Evolutionary conservation across 2,888 invertebrate genomes (phyloP), one percentile per base, ranked within the genome.

Genomic region (Parnassius orleans): DNA sequence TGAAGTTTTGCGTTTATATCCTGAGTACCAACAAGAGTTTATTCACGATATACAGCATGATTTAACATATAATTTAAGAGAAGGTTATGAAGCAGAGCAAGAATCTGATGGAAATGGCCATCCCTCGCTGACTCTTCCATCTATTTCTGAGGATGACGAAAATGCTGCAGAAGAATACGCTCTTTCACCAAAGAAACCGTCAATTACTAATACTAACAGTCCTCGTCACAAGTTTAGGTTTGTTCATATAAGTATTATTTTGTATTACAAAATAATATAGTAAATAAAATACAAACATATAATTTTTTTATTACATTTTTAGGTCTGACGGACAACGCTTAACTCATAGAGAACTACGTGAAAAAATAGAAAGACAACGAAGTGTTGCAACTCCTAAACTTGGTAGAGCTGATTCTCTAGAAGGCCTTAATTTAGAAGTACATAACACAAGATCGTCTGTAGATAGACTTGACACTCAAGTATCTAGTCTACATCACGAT

Each of bases 121-220:
- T 59, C 96, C 97, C 1, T 95, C 97, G 2, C 87, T 98, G 68
- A 96, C 97, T 0, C 86, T 97, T 53, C 98, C 98, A 2, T 98
- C 98, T 47, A 98, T 98, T 79, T 98, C 98, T 64, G 98, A 98
- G 84, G 98, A 98, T 72, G 98, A 98, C 77, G 98, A 98, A 83
- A 97, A 97, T 74, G 95, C 95, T 41, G 95, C 96, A 46, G 97
- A 97, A 63, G 94, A 95, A 43, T 92, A 93, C 10, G 93, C 94
- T 7, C 92, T 94, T 0, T 93, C 94, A 55, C 95, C 94, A 41
- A 95, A 93, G 61, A 95, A 93, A 74, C 83, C 80, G 3, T 75
- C 86, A 1, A 93, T 94, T 24, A 94, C 95, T 0, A 80, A 93
- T 57, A 92, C 93, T 57, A 90, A 82, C 57, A 95, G 95, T 79